Evolutionary conservation across 2,797 vertebrate species (phyloP), one percentile per base, ranked within the genome.

Genomic region (Atherinosoma microstoma): DNA sequence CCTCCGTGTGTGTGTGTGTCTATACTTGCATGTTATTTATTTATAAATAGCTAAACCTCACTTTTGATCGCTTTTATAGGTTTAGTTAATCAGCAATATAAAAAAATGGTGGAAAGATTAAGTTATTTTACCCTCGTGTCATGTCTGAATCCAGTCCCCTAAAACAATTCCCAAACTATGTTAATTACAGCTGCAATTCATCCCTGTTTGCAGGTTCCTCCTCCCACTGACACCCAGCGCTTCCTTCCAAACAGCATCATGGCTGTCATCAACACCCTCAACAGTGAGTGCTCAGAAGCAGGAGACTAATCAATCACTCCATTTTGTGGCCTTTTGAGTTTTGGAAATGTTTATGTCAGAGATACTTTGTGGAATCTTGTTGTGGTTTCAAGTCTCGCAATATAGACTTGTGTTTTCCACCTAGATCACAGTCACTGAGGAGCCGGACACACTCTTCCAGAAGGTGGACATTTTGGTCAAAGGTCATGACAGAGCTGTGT

Each of bases 381-480:
- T 35, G 3, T 64, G 32, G 6, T 20, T 27, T 45, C n/a, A 32
- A 54, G 32, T 18, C 5, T 54, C 12, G 6, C 0, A 18, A 3
- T 24, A 12, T 27, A 1, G 3, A 13, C 3, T 22, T 9, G 2
- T 35, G 2, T 59, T 20, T 59, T 22, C 16, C 13, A 27, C 56
- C 18, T 47, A 99, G 98, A 91, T 98, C 63, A 95, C 94, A 0
- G 45, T 95, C 84, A 97, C 95, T 74, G 95, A 97, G 13, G 96
- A 98, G 70, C 95, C 96, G 0, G 98, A 99, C 84, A 84, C 75
- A 0, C 90, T 99, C 45, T 96, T 96, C 77, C 97, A 96, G 93
- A 96, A 91, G 68, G 80, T 99, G 71, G 94, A 93, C 0, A 85
- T 99, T 83, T 83, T 96, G 90, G 96, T 98, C 67, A 99, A 99